Base-by-base conservation (phyloP, 1,140 invertebrate species). In the Lepidurus couesii region DNA sequence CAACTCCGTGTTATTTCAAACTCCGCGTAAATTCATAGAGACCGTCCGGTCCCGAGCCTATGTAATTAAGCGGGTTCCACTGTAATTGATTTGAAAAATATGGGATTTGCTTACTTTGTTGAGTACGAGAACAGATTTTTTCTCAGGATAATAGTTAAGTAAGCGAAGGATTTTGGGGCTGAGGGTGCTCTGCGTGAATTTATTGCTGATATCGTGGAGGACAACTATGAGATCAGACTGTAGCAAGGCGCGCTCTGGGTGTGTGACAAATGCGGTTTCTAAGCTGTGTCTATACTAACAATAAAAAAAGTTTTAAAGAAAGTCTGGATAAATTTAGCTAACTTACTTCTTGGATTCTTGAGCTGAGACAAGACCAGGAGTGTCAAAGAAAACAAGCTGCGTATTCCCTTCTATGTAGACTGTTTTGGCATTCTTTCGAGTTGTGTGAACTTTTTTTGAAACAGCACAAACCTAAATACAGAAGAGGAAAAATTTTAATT, bases 361-460 rank as follows among this genome's bases (percentile, higher is more conserved):
- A 75, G 85, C 84, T 45, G 88, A 89, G 1, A 94, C 89, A 74
- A 95, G 82, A 43, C 94, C 95, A 43, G 94, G 95, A 7, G 94
- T 96, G 82, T 96, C 95, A 13, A 95, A 86, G 84, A 96, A 94
- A 74, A 97, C 88, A 42, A 98, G 87, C 86, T 98, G 96, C 8
- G 91, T 92, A 80, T 93, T 86, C 16, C 89, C 89, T 79, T 90
- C 85, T 74, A 88, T 91, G 82, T 89, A 90, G 79, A 97, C 89
- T 16, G 91, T 93, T 82, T 89, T 88, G 1, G 90, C 88, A 80
- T 91, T 89, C 75, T 87, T 87, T 80, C 90, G 88, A 1, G 96
- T 98, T 13, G 96, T 98, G 82, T 98, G 95, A 21, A 95, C 91
- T 87, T 96, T 97, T 42, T 87, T 89, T 0, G 96, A 98, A 11